Evolutionary conservation across 2,797 vertebrate genomes (phyloP).

Genomic region (Hyperoplus immaculatus): DNA sequence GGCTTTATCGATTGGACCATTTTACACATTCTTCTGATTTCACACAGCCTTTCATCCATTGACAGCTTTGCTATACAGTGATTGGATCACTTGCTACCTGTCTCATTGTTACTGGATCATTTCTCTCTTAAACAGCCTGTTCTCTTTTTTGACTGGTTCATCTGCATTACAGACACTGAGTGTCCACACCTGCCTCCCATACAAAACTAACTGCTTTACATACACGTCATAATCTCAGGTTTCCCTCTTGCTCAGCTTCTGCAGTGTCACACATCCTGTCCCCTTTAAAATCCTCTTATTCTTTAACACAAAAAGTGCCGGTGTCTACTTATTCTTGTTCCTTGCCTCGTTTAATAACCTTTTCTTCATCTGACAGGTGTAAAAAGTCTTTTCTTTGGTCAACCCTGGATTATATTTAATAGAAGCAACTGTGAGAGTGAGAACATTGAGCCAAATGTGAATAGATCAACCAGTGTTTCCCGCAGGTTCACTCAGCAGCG

Average conservation of each 20-base stretch:
- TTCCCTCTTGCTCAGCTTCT: slow-evolving; percentile 68
- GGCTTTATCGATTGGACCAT: slow-evolving; percentile 78
- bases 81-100: slow-evolving; percentile 71
- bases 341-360: slow-evolving; percentile 28
- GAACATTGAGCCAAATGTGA: background rate
- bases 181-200: slow-evolving; percentile 19
- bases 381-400: background rate
- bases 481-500: too few species aligned
- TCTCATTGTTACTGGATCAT: slow-evolving; percentile 79
- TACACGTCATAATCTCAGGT: slow-evolving; percentile 63
- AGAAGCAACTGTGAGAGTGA: background rate
- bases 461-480: background rate
- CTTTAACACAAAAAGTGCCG: slow-evolving; percentile 52
- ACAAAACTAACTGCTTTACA: slow-evolving; percentile 57
- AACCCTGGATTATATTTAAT: background rate
- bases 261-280: slow-evolving; percentile 63
- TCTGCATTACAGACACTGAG: slow-evolving; percentile 67
- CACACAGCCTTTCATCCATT: slow-evolving; percentile 71
- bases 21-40: slow-evolving; percentile 56
- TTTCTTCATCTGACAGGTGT: slow-evolving; percentile 59
- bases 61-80: slow-evolving; percentile 73
- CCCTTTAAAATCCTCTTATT: slow-evolving; percentile 50
- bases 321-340: slow-evolving; percentile 36
- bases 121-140: slow-evolving; percentile 66
- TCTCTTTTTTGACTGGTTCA: slow-evolving; percentile 70